Percentiles rank a stretch among this genome's conserved stretches.
Conservation (phyloP, 1,140 invertebrate genomes). For the Propsilocerus akamusi region DNA sequence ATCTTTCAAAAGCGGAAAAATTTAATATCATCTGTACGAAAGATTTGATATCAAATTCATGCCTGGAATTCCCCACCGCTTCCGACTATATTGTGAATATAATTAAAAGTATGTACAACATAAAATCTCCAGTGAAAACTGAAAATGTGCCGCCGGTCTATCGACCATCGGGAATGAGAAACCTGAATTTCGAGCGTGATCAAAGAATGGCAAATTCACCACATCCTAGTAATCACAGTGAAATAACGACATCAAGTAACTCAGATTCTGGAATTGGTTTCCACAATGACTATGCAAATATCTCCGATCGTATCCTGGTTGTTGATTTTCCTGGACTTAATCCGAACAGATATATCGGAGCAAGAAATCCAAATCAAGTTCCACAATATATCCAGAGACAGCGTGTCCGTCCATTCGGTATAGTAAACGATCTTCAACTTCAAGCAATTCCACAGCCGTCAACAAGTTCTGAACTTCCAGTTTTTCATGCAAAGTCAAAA, state of each 20-base stretch:
- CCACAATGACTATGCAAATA: constrained; percentile 63
- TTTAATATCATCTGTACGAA: constrained; percentile 63
- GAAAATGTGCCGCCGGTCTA: neutral
- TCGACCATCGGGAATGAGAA: constrained; percentile 24
- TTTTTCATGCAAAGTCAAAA: neutral
- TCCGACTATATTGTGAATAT: constrained; percentile 69
- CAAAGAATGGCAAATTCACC: constrained; percentile 44
- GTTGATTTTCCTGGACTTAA: constrained; percentile 44
- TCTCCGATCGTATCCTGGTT: constrained; percentile 61
- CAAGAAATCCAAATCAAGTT: constrained; percentile 14
- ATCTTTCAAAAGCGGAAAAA: constrained; percentile 50
- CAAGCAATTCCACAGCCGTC: neutral
- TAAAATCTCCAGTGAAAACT: constrained; percentile 22
- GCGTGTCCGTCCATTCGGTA: neutral
- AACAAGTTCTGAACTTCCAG: neutral
- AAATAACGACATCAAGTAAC: constrained; percentile 73
- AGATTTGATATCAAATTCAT: constrained; percentile 44
- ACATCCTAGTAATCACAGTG: constrained; percentile 62
- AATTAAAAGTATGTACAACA: constrained; percentile 42
- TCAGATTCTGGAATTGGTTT: constrained; percentile 90
- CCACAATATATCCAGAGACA: constrained; percentile 9
- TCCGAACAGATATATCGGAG: too few species aligned
- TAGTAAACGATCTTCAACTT: neutral
- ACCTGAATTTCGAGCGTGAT: constrained; percentile 26
- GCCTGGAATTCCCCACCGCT: constrained; percentile 76